Evolutionary conservation across 2,797 vertebrate species (phyloP), one percentile per base, ranked within the genome.

Genomic region (Chelmon rostratus): DNA sequence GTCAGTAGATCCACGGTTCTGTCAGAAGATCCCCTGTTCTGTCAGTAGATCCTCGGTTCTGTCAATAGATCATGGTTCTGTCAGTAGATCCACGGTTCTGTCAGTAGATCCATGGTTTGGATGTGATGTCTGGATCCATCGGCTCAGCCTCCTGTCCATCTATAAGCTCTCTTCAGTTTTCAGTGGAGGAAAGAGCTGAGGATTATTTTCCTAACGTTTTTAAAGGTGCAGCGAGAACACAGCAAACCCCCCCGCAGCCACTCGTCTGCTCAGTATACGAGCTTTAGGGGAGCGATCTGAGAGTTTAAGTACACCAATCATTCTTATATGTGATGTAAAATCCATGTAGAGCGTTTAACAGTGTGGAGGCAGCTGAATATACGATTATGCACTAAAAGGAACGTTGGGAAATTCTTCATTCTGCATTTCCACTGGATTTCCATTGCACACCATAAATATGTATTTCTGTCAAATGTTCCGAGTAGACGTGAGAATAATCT

Each of bases 351-450:
- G 33, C 15, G 16, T 68, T 56, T 37, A 56, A 73, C 66, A 15
- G 31, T 63, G 8, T 21, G 28, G 28, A 15, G 47, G 67, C 33
- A 63, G 70, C 79, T 68, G 33, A 74, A 33, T 68, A 57, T 61
- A 54, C 33, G 21, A 61, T 50, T 50, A 57, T 21, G 5, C 25
- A 6, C 11, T 19, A 13, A 31, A 19, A 40, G 18, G 50, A 63
- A 16, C 40, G 11, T 52, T 44, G 15, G 3, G 52, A 52, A 52
- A 44, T 58, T 35, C 12, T 46, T 62, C 44, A 8, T 58, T 38
- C 42, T 31, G n/a, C 38, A 28, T 72, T 69, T 35, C 16, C 62
- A 68, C 44, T 28, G 31, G n/a, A 56, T 86, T 78, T 76, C 50
- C 44, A 62, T 28, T 73, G n/a, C 67, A 63, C 18, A 19, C 25